phyloP scores from a whole-genome alignment of 2,797 vertebrate genomes.

The Rhynchotus rufescens region DNA sequence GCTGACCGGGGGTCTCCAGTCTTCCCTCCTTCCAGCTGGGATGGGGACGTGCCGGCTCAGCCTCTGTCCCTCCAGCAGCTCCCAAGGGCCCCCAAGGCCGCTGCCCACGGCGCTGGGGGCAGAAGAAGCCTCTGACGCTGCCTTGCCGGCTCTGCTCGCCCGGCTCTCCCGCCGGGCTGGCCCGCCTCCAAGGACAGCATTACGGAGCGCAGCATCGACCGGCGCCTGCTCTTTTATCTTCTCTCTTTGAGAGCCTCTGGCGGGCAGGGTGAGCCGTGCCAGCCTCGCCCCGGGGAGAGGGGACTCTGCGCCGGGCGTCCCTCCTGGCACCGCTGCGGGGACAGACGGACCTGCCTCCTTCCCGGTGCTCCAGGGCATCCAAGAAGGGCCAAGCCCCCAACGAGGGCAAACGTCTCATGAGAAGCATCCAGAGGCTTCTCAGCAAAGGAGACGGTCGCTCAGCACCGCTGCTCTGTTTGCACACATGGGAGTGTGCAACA shows the following conservation, averaged over 20 bases:
- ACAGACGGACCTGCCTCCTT: background rate
- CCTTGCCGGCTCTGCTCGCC: conserved; percentile 59
- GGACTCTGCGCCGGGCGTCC: background rate
- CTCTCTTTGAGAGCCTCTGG: conserved; percentile 66
- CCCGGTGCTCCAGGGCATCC: background rate
- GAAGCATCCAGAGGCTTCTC: no score
- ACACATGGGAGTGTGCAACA: no score
- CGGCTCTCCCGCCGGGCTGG: conserved; percentile 21
- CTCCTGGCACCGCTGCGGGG: fast-evolving
- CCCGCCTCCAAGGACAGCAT: conserved; percentile 73
- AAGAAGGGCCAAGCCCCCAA: background rate
- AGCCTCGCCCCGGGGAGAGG: fast-evolving
- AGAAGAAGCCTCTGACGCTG: conserved; percentile 30
- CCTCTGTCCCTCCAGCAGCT: background rate
- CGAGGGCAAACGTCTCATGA: no score
- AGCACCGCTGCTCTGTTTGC: no score
- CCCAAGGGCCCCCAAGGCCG: background rate
- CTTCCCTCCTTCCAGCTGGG: background rate
- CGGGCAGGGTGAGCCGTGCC: conserved; percentile 29
- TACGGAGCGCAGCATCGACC: conserved; percentile 49
- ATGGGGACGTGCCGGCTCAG: no score
- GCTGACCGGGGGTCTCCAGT: background rate
- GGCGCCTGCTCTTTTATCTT: conserved; percentile 68
- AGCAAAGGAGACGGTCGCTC: no score
- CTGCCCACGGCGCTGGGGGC: background rate